Evolutionary conservation across 64 coral and sea anemone species (phyloP), one percentile per base, ranked within the genome.

Genomic region (Stichodactyla mertensii): DNA sequence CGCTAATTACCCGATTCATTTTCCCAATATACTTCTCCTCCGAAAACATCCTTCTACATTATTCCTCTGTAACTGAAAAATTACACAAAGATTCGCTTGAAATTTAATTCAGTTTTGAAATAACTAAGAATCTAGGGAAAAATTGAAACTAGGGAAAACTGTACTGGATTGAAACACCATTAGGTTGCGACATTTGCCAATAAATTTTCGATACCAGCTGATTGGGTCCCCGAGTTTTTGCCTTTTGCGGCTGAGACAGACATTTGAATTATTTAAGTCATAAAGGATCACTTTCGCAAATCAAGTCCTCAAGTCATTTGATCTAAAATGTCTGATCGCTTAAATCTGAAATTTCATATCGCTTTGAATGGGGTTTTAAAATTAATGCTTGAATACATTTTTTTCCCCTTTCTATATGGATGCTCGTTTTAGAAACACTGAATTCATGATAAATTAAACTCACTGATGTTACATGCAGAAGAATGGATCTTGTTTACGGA

Each of bases 321-420:
- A 74, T 74, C 69, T 74, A 74, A 74, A 74, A 74, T 31, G 69
- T 31, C 69, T 74, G 69, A 74, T 74, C n/a, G n/a, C 26, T 74
- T 19, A 10, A 69, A 74, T 74, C 69, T 3, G 4, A 14, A 74
- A 74, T 4, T 6, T 0, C 5, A 61, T 61, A 61, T 61, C 18
- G 19, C 22, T 22, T 12, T 66, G 36, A 45, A 4, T 45, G 36
- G 36, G 36, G 36, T 20, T 66, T 66, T 0, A 7, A 66, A 66
- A n/a, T 18, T n/a, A 66, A 66, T 66, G 19, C 19, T 9, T 66
- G 18, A 7, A n/a, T 7, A 13, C 19, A n/a, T 66, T 66, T 66
- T 31, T 66, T 9, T n/a, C 15, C 5, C 15, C 5, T 66, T 66
- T n/a, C 22, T 14, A 66, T n/a, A 18, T 6, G 5, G 20, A n/a